Evolutionary conservation across 2,113 vertebrate species (phyloP).

Genomic region (Gymnobelideus leadbeateri): DNA sequence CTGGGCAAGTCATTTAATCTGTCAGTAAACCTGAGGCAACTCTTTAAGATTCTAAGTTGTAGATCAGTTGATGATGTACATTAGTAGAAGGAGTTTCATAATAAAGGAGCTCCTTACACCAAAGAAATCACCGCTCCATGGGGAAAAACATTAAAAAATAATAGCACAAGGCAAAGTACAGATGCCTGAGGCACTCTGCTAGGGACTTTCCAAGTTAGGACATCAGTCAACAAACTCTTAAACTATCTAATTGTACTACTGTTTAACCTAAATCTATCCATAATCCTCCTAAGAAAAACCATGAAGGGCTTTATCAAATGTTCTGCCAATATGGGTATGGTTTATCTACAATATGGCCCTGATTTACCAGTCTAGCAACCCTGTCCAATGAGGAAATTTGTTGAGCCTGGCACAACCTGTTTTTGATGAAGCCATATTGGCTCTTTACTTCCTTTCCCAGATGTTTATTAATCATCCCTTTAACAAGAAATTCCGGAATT

Average conservation of each 20-base stretch:
- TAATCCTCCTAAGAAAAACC: neutral
- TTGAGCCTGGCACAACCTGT: neutral
- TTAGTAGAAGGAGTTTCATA: neutral
- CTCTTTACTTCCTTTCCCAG: neutral
- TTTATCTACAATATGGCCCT: neutral
- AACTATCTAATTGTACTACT: neutral
- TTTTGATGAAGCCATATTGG: neutral
- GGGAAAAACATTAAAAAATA: neutral
- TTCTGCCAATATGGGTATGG: neutral
- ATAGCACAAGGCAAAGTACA: neutral
- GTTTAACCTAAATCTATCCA: neutral
- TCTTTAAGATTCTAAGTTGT: neutral
- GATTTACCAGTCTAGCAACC: neutral
- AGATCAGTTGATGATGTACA: neutral
- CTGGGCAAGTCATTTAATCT: conserved; percentile 26
- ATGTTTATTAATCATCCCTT: neutral
- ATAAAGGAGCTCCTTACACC: neutral
- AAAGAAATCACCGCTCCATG: neutral
- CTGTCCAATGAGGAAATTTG: neutral
- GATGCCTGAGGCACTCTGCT: neutral
- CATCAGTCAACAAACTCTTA: neutral
- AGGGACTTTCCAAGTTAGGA: neutral
- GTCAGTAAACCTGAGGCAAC: neutral
- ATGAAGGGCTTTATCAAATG: neutral
- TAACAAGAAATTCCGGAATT: neutral